Percentiles rank a stretch among this genome's conserved stretches.
Conservation (phyloP, 1,140 invertebrate genomes). For the Drosophila melanogaster region Release_6_plus_ISO1_MT NT_033779.5:17122501-17123000, state of each 20-base stretch:
- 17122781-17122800: slow-evolving; percentile 34
- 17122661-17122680: slow-evolving; percentile 30
- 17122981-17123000: too few species aligned
- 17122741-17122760: slow-evolving; percentile 70
- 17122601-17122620: slow-evolving; percentile 26
- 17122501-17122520: slow-evolving; percentile 13
- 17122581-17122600: slow-evolving; percentile 31
- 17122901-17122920: neutral
- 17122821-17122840: slow-evolving; percentile 48
- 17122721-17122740: slow-evolving; percentile 6
- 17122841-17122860: slow-evolving; percentile 79
- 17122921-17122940: neutral
- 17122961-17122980: too few species aligned
- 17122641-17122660: neutral
- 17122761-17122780: slow-evolving; percentile 36
- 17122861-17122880: slow-evolving; percentile 79
- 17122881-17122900: slow-evolving; percentile 45
- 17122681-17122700: slow-evolving; percentile 12
- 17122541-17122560: slow-evolving; percentile 82
- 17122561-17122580: slow-evolving; percentile 69
- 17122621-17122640: slow-evolving; percentile 15
- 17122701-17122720: slow-evolving; percentile 13
- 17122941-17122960: neutral
- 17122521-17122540: slow-evolving; percentile 61
- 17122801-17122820: slow-evolving; percentile 66